Evolutionary conservation across 1,140 invertebrate genomes (phyloP).

Genomic region (Monochamus saltuarius): DNA sequence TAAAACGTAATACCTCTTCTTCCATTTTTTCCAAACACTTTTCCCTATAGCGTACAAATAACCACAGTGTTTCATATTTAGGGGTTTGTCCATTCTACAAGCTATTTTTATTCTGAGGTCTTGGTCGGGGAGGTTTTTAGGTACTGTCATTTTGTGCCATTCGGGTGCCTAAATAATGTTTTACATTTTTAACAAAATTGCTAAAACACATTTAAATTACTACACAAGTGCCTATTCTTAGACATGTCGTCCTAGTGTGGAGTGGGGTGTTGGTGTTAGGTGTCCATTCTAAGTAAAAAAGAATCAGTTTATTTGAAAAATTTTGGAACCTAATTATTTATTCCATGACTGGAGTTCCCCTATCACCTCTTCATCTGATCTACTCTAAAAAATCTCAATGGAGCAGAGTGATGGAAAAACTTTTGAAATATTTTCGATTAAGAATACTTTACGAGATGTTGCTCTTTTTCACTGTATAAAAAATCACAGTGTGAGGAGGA

Average conservation of each 20-base stretch:
- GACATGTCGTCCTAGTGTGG: background rate
- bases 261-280: background rate
- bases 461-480: too few species aligned
- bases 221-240: background rate
- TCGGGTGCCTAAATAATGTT: constrained; percentile 73
- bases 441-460: too few species aligned
- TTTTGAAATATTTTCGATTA: too few species aligned
- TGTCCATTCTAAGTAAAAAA: too few species aligned
- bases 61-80: constrained; percentile 97
- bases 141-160: constrained; percentile 96
- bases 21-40: constrained; percentile 99
- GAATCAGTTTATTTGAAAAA: too few species aligned
- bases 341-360: too few species aligned
- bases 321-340: too few species aligned
- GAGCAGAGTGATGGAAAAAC: too few species aligned
- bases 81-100: constrained; percentile 96
- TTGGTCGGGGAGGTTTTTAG: constrained; percentile 93
- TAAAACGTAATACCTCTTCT: constrained; percentile 96
- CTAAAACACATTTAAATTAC: background rate
- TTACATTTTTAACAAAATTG: background rate
- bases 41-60: constrained; percentile 94
- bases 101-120: constrained; percentile 97
- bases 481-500: too few species aligned
- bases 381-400: too few species aligned
- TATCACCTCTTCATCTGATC: too few species aligned